phyloP scores from a whole-genome alignment of 2,113 vertebrate species.

The Uropsilus gracilis region DNA sequence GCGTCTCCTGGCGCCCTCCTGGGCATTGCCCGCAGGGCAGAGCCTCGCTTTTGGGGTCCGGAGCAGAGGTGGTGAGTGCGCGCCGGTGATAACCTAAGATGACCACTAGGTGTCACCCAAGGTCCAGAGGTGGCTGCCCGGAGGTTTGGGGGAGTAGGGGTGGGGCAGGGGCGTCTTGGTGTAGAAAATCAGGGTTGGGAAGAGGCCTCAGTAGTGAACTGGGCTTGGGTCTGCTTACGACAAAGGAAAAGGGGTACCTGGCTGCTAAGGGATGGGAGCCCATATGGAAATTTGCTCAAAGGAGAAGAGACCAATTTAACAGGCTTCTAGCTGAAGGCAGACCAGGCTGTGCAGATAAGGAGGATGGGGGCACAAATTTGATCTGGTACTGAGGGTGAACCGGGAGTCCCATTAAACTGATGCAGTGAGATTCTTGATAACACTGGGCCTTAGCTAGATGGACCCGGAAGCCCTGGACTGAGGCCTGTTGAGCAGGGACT shows the following conservation, averaged over 20 bases:
- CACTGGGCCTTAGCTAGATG: accelerated
- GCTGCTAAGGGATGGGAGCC: not conserved
- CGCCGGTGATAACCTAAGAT: not conserved
- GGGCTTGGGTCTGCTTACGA: not conserved
- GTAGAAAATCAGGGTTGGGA: not conserved
- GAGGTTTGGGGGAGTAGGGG: accelerated
- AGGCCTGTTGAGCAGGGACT: no score
- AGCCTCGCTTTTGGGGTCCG: no score
- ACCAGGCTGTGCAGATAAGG: not conserved
- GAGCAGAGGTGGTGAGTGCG: not conserved
- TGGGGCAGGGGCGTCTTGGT: not conserved
- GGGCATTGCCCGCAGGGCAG: not conserved
- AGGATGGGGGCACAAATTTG: not conserved
- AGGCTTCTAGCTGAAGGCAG: not conserved
- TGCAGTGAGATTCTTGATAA: not conserved
- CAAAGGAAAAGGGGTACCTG: not conserved
- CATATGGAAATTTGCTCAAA: no score
- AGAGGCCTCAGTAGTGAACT: not conserved
- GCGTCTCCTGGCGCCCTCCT: not conserved
- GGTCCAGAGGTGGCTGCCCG: not conserved
- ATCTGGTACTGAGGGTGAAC: not conserved
- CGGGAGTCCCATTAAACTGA: no score
- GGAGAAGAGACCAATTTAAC: not conserved
- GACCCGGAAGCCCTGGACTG: not conserved
- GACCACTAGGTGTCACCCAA: constrained; percentile 63